Conservation (phyloP, 1,140 invertebrate genomes). For the Holotrichia oblita region DNA sequence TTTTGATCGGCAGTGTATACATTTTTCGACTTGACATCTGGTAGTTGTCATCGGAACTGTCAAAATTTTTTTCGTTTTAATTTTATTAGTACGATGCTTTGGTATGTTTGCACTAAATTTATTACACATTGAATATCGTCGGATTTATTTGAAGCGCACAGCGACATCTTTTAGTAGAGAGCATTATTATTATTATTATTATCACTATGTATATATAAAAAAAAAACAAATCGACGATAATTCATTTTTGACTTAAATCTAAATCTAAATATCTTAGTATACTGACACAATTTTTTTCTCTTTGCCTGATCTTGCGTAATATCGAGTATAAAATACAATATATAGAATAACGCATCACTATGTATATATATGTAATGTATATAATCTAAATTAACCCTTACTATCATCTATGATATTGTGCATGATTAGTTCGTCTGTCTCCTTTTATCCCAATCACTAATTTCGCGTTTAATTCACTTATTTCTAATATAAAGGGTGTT, state of each 20-base stretch:
- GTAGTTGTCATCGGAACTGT: no score
- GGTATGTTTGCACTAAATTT: no score
- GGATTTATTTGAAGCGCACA: no score
- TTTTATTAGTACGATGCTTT: no score
- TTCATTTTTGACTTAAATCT: neutral
- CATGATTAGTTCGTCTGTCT: constrained; percentile 3
- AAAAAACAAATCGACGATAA: neutral
- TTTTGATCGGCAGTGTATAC: neutral
- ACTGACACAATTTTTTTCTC: neutral
- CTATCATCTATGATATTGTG: neutral
- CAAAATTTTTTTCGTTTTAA: no score
- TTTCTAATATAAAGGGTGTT: neutral
- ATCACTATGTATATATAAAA: no score
- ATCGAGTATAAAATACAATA: neutral
- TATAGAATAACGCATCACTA: constrained; percentile 10
- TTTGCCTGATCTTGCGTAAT: neutral
- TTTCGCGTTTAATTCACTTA: neutral
- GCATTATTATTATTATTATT: no score
- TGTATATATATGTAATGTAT: no score
- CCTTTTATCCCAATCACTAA: neutral
- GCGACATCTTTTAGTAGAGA: no score
- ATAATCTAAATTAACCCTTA: neutral
- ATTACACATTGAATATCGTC: no score
- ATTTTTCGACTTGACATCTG: no score
- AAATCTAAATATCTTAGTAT: neutral